Conservation (phyloP, 2,113 vertebrate species). For the Sinocyclocheilus maitianheensis region DNA sequence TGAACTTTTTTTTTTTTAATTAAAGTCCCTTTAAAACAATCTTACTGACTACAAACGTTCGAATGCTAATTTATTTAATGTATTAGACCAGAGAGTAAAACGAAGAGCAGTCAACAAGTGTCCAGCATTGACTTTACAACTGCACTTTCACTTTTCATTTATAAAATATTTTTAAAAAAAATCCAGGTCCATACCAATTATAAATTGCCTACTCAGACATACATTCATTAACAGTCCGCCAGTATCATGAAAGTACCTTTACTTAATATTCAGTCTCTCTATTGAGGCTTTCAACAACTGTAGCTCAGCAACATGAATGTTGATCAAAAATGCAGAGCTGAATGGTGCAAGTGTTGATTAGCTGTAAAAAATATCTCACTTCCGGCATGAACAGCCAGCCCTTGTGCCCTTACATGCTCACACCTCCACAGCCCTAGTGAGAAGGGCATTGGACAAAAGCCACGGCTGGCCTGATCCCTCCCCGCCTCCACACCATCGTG, state of each 20-base stretch:
- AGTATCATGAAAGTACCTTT: not conserved
- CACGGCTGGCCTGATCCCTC: constrained; percentile 24
- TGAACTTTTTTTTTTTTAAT: too few relatives aligned
- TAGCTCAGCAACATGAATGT: not conserved
- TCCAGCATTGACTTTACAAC: not conserved
- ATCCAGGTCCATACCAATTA: not conserved
- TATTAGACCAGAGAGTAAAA: not conserved
- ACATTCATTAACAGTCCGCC: not conserved
- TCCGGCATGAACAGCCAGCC: constrained; percentile 27
- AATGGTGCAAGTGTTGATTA: constrained; percentile 10
- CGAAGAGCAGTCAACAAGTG: not conserved
- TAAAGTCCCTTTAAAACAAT: too few relatives aligned
- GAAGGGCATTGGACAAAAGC: constrained; percentile 40
- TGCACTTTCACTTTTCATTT: not conserved
- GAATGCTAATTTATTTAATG: not conserved
- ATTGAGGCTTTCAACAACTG: not conserved
- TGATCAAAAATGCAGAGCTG: constrained; percentile 24
- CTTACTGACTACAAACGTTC: not conserved
- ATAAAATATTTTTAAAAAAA: not conserved
- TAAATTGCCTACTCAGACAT: constrained; percentile 13
- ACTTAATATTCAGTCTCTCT: not conserved
- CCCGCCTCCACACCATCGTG: not conserved
- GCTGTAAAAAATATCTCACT: constrained; percentile 24
- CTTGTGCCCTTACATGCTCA: constrained; percentile 30
- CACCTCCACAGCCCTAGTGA: not conserved